phyloP scores from a whole-genome alignment of 2,888 invertebrate genomes.

The Pseudococcus jackbeardsleyi region DNA sequence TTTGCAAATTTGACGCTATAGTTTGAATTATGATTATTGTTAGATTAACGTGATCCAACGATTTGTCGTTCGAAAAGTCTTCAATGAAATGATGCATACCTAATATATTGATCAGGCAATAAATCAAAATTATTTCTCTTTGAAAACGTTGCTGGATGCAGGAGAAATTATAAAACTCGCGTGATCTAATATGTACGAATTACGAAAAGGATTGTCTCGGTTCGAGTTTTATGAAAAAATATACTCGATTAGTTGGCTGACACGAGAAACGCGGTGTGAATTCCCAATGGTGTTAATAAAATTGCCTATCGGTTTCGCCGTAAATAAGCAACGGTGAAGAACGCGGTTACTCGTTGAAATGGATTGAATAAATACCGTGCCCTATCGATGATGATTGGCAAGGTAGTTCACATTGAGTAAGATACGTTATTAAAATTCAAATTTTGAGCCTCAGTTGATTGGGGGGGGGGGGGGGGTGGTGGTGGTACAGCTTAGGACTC shows the following conservation, averaged over 20 bases:
- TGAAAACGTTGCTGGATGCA: not conserved
- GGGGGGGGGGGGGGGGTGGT: no score
- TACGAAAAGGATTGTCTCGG: no score
- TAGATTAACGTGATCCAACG: not conserved
- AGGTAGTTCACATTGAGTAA: no score
- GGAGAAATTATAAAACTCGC: not conserved
- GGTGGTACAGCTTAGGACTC: no score
- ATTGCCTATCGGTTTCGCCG: constrained; percentile 34
- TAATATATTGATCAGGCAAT: no score
- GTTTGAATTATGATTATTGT: not conserved
- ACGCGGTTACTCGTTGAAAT: not conserved
- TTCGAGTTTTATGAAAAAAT: not conserved
- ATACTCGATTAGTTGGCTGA: not conserved
- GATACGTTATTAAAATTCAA: no score
- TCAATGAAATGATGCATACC: not conserved
- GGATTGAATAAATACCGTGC: no score
- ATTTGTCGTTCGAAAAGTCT: not conserved
- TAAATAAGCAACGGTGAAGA: not conserved
- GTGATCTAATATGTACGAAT: no score
- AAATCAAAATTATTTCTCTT: not conserved
- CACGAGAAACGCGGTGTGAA: not conserved
- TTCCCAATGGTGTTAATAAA: constrained; percentile 7
- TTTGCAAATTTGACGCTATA: not conserved
- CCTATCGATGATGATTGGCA: no score
- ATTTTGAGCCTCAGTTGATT: no score